Conservation (phyloP, 2,888 invertebrate genomes). For the Phragmatobia fuliginosa region DNA sequence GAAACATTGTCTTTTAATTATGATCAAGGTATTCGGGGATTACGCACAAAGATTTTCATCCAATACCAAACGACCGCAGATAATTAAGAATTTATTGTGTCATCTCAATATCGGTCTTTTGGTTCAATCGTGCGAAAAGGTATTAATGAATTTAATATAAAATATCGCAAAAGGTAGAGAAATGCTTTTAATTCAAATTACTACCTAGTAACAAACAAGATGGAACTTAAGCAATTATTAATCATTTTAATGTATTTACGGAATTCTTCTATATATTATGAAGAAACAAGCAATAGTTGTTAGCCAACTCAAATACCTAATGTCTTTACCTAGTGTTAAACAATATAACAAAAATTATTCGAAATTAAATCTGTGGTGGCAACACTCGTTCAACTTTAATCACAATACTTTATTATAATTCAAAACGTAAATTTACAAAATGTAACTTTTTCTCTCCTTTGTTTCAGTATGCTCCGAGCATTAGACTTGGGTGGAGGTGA, state of each 20-base stretch:
- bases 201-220: background rate
- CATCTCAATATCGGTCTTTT: background rate
- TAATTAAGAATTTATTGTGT: constrained; percentile 12
- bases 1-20: constrained; percentile 46
- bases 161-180: too few species aligned
- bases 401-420: background rate
- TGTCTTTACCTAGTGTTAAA: background rate
- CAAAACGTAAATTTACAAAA: background rate
- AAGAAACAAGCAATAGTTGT: background rate
- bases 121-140: background rate
- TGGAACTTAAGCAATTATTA: background rate
- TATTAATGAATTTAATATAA: background rate
- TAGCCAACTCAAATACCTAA: too few species aligned
- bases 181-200: background rate
- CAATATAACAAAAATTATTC: background rate
- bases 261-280: background rate
- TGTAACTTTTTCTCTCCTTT: constrained; percentile 37
- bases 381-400: background rate
- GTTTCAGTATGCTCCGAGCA: constrained; percentile 91
- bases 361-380: background rate
- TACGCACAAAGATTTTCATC: constrained; percentile 10
- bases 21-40: constrained; percentile 31
- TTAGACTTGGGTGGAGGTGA: constrained; percentile 88
- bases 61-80: constrained; percentile 5
- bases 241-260: background rate